These are phyloP conservation scores for Rhingia rostrata DNA, from an alignment of 2,888 invertebrate genomes.

Conservation along the genomic window DNA sequence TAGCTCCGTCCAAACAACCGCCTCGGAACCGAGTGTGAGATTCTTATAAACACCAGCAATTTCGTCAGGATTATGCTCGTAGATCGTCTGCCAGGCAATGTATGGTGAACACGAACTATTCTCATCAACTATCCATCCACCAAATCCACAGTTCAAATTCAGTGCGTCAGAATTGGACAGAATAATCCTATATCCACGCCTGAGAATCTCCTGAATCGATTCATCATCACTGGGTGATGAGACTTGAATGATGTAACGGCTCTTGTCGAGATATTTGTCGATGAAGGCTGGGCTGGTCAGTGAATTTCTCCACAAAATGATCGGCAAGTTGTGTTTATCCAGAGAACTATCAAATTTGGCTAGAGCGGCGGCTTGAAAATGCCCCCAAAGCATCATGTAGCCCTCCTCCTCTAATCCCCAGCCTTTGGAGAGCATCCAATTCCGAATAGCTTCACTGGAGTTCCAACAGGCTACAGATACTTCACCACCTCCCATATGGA, in stretches of 20 bases:
- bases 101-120: conserved; percentile 96
- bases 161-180: conserved; percentile 94
- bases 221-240: conserved; percentile 89
- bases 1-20: conserved; percentile 94
- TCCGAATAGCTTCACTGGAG: conserved; percentile 86
- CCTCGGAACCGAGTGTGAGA: conserved; percentile 88
- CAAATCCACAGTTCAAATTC: conserved; percentile 93
- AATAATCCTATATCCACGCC: conserved; percentile 89
- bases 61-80: conserved; percentile 88
- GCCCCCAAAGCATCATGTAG: conserved; percentile 88
- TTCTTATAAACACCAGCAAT: conserved; percentile 85
- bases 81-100: conserved; percentile 94
- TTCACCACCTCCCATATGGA: conserved; percentile 96
- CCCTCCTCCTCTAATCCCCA: conserved; percentile 86
- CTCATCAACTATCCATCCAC: conserved; percentile 90
- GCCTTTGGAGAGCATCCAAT: conserved; percentile 87
- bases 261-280: conserved; percentile 87
- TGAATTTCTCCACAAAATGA: conserved; percentile 92
- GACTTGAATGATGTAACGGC: conserved; percentile 90
- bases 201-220: conserved; percentile 87
- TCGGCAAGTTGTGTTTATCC: conserved; percentile 85
- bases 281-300: conserved; percentile 88
- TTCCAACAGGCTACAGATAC: conserved; percentile 89
- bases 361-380: conserved; percentile 86
- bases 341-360: conserved; percentile 79